Conservation (phyloP, 1,140 invertebrate species). For the Cyphomyrmex costatus region DNA sequence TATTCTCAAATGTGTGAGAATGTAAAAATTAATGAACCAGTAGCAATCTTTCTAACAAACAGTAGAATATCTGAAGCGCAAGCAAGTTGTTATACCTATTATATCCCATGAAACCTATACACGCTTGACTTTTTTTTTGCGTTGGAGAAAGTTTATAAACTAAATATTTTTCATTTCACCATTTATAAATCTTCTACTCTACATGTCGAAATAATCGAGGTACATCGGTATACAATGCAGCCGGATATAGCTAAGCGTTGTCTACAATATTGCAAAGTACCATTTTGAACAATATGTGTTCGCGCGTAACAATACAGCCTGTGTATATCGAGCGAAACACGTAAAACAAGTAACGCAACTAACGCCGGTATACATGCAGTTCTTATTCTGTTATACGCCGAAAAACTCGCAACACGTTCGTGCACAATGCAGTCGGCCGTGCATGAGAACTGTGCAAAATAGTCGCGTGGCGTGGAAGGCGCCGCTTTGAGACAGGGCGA, state of each 20-base stretch:
- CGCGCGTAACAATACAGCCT: neutral
- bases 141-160: neutral
- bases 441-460: conserved; percentile 49
- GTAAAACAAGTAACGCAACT: conserved; percentile 28
- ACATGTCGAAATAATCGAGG: neutral
- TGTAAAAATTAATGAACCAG: too few species aligned
- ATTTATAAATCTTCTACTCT: neutral
- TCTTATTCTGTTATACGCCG: conserved; percentile 63
- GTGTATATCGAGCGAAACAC: conserved; percentile 38
- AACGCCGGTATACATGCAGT: conserved; percentile 22
- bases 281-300: neutral
- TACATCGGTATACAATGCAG: neutral
- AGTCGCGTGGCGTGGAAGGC: conserved; percentile 55
- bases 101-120: neutral
- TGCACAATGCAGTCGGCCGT: conserved; percentile 53
- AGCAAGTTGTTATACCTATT: neutral
- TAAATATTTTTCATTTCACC: neutral
- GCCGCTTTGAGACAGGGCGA: conserved; percentile 58
- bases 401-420: conserved; percentile 54
- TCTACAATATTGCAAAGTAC: neutral
- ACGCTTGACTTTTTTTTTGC: neutral
- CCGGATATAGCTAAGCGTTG: neutral
- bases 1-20: too few species aligned
- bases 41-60: too few species aligned
- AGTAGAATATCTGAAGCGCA: too few species aligned